Evolutionary conservation across 2,888 invertebrate genomes (phyloP).

Genomic region (Corbicula japonica): DNA sequence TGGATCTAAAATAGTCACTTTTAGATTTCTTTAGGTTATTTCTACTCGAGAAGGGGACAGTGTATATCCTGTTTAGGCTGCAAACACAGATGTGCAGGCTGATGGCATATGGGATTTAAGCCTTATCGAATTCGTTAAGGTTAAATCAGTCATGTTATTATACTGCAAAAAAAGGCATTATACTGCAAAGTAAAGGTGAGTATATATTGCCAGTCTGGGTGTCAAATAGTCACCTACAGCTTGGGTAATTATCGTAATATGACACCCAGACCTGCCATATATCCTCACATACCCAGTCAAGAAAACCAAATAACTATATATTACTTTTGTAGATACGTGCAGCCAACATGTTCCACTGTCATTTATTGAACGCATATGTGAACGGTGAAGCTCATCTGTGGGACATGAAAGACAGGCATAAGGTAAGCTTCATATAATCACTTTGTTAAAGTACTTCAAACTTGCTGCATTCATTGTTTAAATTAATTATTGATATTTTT

Average conservation of each 20-base stretch:
- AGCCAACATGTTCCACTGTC: conserved; percentile 97
- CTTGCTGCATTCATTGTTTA: background rate
- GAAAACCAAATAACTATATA: background rate
- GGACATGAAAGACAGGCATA: conserved; percentile 36
- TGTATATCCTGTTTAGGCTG: too few relatives aligned
- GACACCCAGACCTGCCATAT: background rate
- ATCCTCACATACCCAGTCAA: background rate
- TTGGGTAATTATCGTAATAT: background rate
- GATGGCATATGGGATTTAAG: too few relatives aligned
- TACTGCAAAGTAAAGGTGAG: background rate
- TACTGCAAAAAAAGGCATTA: background rate
- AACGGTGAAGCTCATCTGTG: conserved; percentile 89
- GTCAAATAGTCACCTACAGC: background rate
- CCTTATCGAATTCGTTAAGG: too few relatives aligned
- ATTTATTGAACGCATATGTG: conserved; percentile 92
- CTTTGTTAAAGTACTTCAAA: background rate
- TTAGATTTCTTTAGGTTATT: too few relatives aligned
- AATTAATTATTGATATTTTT: background rate
- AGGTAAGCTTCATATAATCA: conserved; percentile 29
- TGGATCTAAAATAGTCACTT: too few relatives aligned
- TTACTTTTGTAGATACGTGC: conserved; percentile 90
- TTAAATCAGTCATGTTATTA: too few relatives aligned
- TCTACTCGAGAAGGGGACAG: too few relatives aligned
- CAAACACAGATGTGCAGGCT: too few relatives aligned
- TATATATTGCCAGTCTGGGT: background rate